These are phyloP conservation scores for Eupithecia centaureata DNA, from an alignment of 2,888 invertebrate species.

Conservation along the genomic window DNA sequence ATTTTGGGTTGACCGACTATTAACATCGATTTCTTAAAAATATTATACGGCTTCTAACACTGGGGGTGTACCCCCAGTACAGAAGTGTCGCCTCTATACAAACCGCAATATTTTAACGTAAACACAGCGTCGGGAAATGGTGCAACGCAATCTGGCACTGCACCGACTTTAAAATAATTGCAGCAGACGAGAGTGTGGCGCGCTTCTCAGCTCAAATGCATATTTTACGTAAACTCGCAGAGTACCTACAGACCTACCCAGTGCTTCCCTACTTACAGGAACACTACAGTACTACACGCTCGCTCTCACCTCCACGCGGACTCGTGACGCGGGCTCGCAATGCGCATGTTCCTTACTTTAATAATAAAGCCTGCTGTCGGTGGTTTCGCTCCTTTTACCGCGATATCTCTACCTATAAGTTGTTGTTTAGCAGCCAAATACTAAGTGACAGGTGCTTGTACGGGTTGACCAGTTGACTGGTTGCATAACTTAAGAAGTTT, in stretches of 20 bases:
- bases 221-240: background rate
- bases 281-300: background rate
- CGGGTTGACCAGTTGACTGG: background rate
- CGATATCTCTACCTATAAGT: background rate
- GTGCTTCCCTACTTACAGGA: background rate
- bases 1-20: background rate
- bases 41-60: background rate
- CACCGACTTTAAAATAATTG: constrained; percentile 1
- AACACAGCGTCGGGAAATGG: background rate
- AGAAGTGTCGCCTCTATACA: background rate
- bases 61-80: background rate
- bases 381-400: background rate
- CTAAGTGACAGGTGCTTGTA: background rate
- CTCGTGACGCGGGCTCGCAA: constrained; percentile 1
- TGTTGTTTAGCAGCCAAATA: background rate
- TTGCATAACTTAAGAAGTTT: background rate
- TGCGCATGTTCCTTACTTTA: background rate
- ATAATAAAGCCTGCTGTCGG: background rate
- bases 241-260: background rate
- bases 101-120: background rate
- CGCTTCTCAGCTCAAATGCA: background rate
- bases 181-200: background rate
- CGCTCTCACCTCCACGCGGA: background rate
- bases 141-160: constrained; percentile 3
- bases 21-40: background rate